Evolutionary conservation across 2,797 vertebrate genomes (phyloP).

Genomic region (Alauda arvensis): DNA sequence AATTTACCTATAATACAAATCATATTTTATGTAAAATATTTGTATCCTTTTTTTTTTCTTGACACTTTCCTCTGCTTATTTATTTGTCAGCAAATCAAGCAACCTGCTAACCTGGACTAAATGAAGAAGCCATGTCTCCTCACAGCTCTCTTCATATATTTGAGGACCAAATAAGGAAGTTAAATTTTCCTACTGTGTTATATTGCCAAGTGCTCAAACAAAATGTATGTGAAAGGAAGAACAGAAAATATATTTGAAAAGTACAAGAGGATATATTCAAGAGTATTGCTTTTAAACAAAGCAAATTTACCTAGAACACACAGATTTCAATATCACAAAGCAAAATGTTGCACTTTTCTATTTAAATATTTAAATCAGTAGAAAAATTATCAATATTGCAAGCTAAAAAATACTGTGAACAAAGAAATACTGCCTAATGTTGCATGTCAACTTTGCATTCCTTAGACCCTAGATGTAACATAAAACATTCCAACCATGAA

Average conservation of each 20-base stretch:
- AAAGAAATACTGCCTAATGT: background rate
- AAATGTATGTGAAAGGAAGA: background rate
- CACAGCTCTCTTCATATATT: background rate
- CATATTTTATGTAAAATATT: background rate
- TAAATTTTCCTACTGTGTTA: background rate
- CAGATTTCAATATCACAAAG: background rate
- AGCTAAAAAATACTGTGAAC: background rate
- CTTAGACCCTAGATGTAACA: background rate
- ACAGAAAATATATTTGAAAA: background rate
- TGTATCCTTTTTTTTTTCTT: background rate
- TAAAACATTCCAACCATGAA: background rate
- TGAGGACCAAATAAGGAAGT: background rate
- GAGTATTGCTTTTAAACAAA: background rate
- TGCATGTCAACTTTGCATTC: background rate
- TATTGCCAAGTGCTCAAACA: background rate
- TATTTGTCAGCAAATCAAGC: background rate
- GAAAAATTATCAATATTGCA: background rate
- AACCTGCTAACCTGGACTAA: background rate
- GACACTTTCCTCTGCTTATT: background rate
- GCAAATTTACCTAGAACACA: background rate
- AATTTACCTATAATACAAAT: background rate
- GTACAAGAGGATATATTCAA: background rate
- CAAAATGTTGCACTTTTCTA: background rate
- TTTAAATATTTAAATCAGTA: background rate
- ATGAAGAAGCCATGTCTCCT: background rate